Base-by-base conservation (phyloP, 2,888 invertebrate species). In the Andrena dorsata region DNA sequence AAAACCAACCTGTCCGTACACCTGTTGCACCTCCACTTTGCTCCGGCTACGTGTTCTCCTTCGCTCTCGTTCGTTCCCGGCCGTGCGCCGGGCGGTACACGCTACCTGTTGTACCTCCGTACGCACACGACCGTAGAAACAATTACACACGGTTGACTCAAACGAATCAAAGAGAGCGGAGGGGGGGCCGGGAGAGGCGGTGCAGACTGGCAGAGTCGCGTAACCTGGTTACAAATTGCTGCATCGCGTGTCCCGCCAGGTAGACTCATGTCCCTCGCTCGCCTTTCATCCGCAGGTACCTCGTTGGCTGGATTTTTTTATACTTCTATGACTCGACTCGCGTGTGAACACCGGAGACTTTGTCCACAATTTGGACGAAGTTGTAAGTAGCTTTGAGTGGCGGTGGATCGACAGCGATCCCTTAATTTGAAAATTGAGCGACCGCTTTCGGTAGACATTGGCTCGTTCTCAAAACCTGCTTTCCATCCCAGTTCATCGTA, bases 171-270 rank as follows among this genome's bases (percentile, higher is more conserved):
- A 53, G 56, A 53, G 56, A 10, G 51, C 5, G 13, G 49, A 7
- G 56, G n/a, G 56, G 56, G 32, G 41, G 16, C 1, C 7, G 30
- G 49, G 71, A 10, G 60, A 20, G 28, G 47, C n/a, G 60, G 49
- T n/a, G 60, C 66, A 26, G 10, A 76, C 75, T 79, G 78, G 65
- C 80, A 81, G 77, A 82, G 83, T 78, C 84, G 86, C 85, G 85
- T 85, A 89, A 84, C 82, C 86, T 85, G 85, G 80, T 89, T 89
- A 91, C 88, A 91, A 91, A 91, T 91, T 87, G 87, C 87, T 80
- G 84, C 85, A 88, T 91, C 85, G 90, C 90, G 88, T 90, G 91
- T 86, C 72, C 58, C 63, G 16, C 51, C 1, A 23, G 60, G 60
- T 60, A 47, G 16, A 41, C 32, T 51, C 64, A 16, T 32, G 64